These are phyloP conservation scores for Tolypeutes matacus DNA, from an alignment of 2,797 vertebrate species.

Conservation along the genomic window DNA sequence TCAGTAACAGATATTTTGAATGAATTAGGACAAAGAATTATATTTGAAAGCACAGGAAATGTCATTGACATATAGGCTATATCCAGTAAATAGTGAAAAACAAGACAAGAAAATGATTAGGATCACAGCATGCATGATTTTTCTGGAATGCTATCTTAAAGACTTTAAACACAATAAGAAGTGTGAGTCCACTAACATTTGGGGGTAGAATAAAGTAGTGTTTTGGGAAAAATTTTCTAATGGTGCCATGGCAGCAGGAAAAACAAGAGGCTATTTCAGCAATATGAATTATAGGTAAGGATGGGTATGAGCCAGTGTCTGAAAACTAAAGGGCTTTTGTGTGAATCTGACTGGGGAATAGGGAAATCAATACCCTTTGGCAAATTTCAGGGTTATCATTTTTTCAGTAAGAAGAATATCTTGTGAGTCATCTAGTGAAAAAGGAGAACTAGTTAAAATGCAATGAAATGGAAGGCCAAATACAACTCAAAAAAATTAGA, in stretches of 20 bases:
- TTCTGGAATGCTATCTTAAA: background rate
- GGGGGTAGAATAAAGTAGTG: background rate
- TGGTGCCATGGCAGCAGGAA: background rate
- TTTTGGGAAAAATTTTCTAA: background rate
- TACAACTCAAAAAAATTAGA: constrained; percentile 66
- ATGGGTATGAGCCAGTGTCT: background rate
- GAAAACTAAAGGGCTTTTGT: background rate
- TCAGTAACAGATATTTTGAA: constrained; percentile 3
- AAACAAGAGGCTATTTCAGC: background rate
- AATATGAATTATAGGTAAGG: background rate
- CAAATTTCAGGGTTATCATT: background rate
- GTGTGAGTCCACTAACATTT: background rate
- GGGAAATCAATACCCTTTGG: constrained; percentile 16
- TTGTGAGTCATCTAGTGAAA: constrained; percentile 22
- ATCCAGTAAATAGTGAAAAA: background rate
- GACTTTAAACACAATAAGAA: background rate
- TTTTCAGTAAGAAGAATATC: background rate
- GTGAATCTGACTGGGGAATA: background rate
- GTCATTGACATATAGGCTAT: background rate
- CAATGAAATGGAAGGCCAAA: constrained; percentile 52
- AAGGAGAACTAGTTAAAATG: constrained; percentile 6
- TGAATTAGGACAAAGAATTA: background rate
- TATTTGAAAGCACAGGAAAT: background rate
- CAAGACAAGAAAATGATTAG: background rate
- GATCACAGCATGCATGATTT: background rate